Evolutionary conservation across 1,140 invertebrate genomes (phyloP).

Genomic region (Hesperophylax magnus): DNA sequence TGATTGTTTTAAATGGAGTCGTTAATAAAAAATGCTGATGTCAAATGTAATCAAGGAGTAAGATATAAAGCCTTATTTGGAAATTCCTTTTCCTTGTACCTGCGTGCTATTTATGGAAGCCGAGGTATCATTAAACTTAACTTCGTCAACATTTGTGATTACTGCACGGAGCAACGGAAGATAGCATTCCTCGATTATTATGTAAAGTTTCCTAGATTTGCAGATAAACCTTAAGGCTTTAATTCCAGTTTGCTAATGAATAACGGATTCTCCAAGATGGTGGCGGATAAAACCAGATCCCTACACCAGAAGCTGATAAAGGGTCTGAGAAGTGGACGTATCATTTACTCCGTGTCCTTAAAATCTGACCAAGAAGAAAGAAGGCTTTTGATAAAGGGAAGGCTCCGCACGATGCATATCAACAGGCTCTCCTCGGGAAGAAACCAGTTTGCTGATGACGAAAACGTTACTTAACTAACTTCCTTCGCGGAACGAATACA

Average conservation of each 20-base stretch:
- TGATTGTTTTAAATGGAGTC: too few species aligned
- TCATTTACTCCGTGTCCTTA: background rate
- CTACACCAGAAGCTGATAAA: background rate
- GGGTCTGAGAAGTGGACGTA: background rate
- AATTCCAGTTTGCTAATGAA: constrained; percentile 17
- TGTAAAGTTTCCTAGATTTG: background rate
- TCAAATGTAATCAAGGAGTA: too few species aligned
- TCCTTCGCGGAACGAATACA: background rate
- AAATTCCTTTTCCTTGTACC: too few species aligned
- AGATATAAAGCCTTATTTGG: too few species aligned
- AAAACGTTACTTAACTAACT: background rate
- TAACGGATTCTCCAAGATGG: background rate
- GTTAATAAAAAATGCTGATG: too few species aligned
- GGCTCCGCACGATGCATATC: background rate
- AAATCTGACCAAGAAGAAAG: background rate
- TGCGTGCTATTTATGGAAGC: too few species aligned
- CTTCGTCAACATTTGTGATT: background rate
- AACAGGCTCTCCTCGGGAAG: background rate
- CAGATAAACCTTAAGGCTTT: background rate
- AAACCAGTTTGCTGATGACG: background rate
- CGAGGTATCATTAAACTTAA: background rate
- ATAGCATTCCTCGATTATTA: constrained; percentile 8
- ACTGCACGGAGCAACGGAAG: background rate
- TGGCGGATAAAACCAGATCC: constrained; percentile 6
- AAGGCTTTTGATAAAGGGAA: background rate